phyloP scores from a whole-genome alignment of 2,797 vertebrate species.

The Periparus ater region DNA sequence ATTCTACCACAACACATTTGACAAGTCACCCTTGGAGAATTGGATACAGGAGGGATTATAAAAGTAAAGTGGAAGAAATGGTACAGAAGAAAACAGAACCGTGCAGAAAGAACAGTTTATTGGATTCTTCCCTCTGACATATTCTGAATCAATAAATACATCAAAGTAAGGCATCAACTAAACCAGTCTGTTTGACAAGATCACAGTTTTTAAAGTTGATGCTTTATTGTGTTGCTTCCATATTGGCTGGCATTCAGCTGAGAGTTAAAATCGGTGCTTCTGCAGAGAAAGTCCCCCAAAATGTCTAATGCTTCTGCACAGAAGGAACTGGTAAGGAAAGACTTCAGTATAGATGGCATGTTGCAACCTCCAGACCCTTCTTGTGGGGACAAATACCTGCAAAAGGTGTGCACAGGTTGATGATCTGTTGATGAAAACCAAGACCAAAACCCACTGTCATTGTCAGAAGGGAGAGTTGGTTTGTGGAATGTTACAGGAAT shows the following conservation, averaged over 20 bases:
- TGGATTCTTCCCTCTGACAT: not conserved
- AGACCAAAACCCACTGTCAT: not conserved
- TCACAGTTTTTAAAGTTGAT: not conserved
- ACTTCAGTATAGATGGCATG: not conserved
- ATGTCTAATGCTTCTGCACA: not conserved
- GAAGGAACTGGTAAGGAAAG: no score
- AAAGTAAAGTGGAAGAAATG: not conserved
- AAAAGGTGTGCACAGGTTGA: not conserved
- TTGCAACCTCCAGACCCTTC: not conserved
- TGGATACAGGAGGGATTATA: not conserved
- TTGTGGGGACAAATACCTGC: not conserved
- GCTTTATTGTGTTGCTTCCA: not conserved
- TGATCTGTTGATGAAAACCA: not conserved
- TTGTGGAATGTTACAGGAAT: not conserved
- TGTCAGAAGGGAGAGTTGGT: not conserved
- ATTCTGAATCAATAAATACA: not conserved
- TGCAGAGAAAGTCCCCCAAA: not conserved
- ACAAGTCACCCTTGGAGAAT: not conserved
- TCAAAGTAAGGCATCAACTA: not conserved
- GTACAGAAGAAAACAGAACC: not conserved
- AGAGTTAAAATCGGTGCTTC: not conserved
- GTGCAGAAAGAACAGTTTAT: not conserved
- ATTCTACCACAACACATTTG: not conserved
- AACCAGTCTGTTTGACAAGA: not conserved
- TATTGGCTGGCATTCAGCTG: not conserved